Conservation (phyloP, 92 coral and sea anemone genomes). For the Hydrozoanthus gracilis region DNA sequence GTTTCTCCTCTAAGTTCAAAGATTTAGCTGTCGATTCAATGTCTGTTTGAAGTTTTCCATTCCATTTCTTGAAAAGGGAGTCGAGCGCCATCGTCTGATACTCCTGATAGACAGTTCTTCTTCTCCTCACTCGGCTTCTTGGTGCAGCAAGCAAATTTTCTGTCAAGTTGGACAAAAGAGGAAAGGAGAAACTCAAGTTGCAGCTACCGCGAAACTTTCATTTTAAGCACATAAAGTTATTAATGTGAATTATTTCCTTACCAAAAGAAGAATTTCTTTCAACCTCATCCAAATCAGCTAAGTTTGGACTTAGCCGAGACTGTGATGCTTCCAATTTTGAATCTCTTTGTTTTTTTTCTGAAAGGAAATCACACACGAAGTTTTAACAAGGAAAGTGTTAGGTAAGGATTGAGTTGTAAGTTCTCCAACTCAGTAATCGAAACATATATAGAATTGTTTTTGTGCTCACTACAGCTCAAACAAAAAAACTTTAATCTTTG, state of each 20-base stretch:
- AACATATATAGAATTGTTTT: too few relatives aligned
- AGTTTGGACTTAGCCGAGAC: background rate
- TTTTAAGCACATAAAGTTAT: background rate
- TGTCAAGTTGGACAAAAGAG: background rate
- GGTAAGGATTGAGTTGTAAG: background rate
- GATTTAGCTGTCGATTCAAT: slow-evolving; percentile 3
- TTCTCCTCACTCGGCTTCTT: background rate
- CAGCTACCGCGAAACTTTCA: background rate
- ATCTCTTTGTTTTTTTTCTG: too few relatives aligned
- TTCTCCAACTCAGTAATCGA: too few relatives aligned
- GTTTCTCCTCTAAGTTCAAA: slow-evolving; percentile 33
- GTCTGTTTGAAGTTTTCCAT: slow-evolving; percentile 30
- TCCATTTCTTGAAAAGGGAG: slow-evolving; percentile 9
- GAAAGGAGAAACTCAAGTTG: background rate
- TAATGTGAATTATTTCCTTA: background rate
- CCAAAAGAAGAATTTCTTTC: background rate
- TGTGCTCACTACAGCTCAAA: too few relatives aligned
- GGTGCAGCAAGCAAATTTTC: background rate
- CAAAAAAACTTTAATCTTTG: too few relatives aligned
- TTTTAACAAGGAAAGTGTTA: too few relatives aligned
- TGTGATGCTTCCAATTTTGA: background rate
- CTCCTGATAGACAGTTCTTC: slow-evolving; percentile 9
- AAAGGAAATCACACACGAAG: background rate
- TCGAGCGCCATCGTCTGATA: slow-evolving; percentile 36
- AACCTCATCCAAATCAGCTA: background rate